Percentiles rank a stretch among this genome's conserved stretches.
Evolutionary conservation across 2,888 invertebrate species (phyloP).

Genomic region (Phortica okadai): DNA sequence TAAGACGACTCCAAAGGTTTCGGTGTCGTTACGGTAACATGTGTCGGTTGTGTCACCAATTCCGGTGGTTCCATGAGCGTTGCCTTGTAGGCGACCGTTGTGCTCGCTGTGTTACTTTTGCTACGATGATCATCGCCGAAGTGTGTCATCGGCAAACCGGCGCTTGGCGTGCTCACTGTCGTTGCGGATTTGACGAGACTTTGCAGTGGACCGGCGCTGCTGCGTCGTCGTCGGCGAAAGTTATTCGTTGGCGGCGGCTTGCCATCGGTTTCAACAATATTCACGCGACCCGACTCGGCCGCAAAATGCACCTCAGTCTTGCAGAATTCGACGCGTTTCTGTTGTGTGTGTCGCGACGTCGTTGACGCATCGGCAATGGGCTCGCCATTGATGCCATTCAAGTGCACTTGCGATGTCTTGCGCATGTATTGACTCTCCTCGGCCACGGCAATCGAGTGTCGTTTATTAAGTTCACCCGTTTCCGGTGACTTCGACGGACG

Average conservation of each 20-base stretch:
- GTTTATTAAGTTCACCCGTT: conserved; percentile 69
- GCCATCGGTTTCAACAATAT: conserved; percentile 91
- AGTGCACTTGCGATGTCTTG: conserved; percentile 72
- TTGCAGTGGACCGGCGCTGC: conserved; percentile 76
- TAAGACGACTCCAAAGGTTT: conserved; percentile 56
- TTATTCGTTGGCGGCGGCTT: conserved; percentile 91
- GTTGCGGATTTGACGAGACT: conserved; percentile 69
- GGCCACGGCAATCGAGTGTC: conserved; percentile 79
- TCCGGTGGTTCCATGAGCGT: conserved; percentile 62
- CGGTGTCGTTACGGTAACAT: conserved; percentile 70
- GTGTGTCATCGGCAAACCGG: conserved; percentile 79
- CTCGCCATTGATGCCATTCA: conserved; percentile 65
- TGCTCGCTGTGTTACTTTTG: conserved; percentile 51
- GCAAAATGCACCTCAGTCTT: conserved; percentile 93
- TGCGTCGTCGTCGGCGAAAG: conserved; percentile 83
- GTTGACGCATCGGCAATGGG: conserved; percentile 21
- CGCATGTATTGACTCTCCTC: conserved; percentile 79
- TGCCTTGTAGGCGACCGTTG: conserved; percentile 66
- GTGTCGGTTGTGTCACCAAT: conserved; percentile 51
- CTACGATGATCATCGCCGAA: conserved; percentile 79
- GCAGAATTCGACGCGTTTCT: conserved; percentile 88
- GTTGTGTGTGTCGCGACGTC: conserved; percentile 68
- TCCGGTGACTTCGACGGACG: neutral
- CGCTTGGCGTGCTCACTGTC: conserved; percentile 58
- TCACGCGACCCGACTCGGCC: conserved; percentile 89